A percentile compares a stretch with the other conserved stretches of the same genome.
phyloP scores from a whole-genome alignment of 1,140 invertebrate species.

The Drosophila nigromelanica region DNA sequence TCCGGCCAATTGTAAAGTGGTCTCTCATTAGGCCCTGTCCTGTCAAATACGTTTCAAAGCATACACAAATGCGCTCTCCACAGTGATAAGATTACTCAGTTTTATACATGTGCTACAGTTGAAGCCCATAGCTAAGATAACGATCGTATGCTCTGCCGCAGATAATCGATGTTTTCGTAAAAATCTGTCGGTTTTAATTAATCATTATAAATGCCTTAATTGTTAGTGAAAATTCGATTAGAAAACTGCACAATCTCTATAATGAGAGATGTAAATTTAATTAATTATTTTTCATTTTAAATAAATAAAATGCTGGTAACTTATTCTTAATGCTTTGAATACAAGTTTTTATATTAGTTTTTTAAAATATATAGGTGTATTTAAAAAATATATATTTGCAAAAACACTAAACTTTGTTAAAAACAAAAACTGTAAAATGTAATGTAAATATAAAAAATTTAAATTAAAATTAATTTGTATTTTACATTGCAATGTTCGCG shows the following conservation, averaged over 20 bases:
- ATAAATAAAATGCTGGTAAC: no score
- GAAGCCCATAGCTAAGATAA: slow-evolving; percentile 14
- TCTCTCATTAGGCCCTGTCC: slow-evolving; percentile 41
- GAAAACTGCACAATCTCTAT: not conserved
- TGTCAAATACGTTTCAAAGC: slow-evolving; percentile 7
- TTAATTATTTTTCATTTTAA: no score
- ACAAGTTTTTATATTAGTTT: no score
- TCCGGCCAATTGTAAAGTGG: slow-evolving; percentile 14
- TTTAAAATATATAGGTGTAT: no score
- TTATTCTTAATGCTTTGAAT: no score
- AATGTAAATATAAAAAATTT: no score
- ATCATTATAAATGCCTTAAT: not conserved
- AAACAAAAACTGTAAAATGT: no score
- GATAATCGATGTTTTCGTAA: slow-evolving; percentile 18
- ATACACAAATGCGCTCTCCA: slow-evolving; percentile 13
- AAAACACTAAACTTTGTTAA: no score
- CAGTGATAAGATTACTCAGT: slow-evolving; percentile 39
- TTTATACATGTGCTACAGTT: slow-evolving; percentile 9
- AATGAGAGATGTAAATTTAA: not conserved
- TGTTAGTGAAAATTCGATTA: slow-evolving; percentile 7
- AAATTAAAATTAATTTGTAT: no score
- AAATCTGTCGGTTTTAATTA: slow-evolving; percentile 29
- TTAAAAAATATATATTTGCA: no score
- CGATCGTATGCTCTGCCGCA: slow-evolving; percentile 1
- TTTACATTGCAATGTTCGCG: not conserved